Conservation (phyloP, 2,113 vertebrate species). For the Plecturocebus donacophilus region DNA sequence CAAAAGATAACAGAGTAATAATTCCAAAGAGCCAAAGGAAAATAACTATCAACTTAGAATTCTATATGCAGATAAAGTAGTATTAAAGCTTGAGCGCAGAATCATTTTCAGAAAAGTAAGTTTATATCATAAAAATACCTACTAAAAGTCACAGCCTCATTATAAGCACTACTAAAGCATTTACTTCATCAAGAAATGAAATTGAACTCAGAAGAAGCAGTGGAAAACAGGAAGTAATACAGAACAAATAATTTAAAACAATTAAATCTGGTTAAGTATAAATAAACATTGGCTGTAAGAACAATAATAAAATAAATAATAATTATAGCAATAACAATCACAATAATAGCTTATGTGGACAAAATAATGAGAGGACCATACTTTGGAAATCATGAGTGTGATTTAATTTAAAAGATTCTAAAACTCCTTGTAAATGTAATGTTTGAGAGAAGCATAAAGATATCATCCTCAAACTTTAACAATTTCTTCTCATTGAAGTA, state of each 20-base stretch:
- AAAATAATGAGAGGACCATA: neutral
- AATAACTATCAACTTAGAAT: neutral
- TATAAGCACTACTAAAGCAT: neutral
- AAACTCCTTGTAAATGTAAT: neutral
- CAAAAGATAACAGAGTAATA: neutral
- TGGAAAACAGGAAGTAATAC: neutral
- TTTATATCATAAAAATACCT: neutral
- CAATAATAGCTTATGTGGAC: neutral
- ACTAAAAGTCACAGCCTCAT: neutral
- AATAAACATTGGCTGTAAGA: neutral
- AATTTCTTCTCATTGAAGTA: neutral
- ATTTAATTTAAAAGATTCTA: neutral
- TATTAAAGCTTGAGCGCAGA: neutral
- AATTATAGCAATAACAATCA: neutral
- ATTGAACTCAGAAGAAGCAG: neutral
- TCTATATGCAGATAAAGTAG: neutral
- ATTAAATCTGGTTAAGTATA: neutral
- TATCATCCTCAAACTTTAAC: neutral
- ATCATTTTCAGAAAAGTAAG: neutral
- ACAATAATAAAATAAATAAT: neutral
- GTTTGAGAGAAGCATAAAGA: neutral
- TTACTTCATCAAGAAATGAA: neutral
- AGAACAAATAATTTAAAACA: slow-evolving; percentile 17
- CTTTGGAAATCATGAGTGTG: neutral
- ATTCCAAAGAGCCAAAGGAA: neutral